A percentile compares a stretch with the other conserved stretches of the same genome.
phyloP scores from a whole-genome alignment of 2,888 invertebrate species.

The Drosophila neotestacea region DNA sequence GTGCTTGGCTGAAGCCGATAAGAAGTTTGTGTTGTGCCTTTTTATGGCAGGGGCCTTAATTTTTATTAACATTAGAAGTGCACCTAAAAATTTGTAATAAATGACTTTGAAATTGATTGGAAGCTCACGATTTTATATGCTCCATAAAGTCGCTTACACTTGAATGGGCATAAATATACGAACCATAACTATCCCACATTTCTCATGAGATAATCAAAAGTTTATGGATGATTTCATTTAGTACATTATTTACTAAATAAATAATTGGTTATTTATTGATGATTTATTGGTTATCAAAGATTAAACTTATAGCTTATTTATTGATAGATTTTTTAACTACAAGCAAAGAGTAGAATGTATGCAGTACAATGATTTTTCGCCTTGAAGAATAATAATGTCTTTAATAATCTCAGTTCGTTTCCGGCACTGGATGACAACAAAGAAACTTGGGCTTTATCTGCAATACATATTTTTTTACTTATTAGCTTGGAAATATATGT shows the following conservation, averaged over 20 bases:
- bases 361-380: no score
- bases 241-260: conserved; percentile 17
- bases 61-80: conserved; percentile 75
- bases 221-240: conserved; percentile 37
- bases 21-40: conserved; percentile 43
- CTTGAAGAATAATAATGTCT: no score
- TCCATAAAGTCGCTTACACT: conserved; percentile 55
- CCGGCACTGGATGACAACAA: no score
- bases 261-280: conserved; percentile 24
- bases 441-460: no score
- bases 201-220: conserved; percentile 30
- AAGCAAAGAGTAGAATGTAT: background rate
- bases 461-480: no score
- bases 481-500: no score
- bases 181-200: conserved; percentile 32
- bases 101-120: conserved; percentile 78
- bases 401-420: no score
- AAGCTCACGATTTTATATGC: conserved; percentile 60
- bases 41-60: conserved; percentile 63
- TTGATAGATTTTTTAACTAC: background rate
- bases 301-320: conserved; percentile 7
- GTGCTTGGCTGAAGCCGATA: conserved; percentile 61
- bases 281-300: conserved; percentile 17
- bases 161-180: conserved; percentile 23
- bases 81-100: conserved; percentile 79